phyloP scores from a whole-genome alignment of 2,888 invertebrate genomes.

The Cantharis rustica region DNA sequence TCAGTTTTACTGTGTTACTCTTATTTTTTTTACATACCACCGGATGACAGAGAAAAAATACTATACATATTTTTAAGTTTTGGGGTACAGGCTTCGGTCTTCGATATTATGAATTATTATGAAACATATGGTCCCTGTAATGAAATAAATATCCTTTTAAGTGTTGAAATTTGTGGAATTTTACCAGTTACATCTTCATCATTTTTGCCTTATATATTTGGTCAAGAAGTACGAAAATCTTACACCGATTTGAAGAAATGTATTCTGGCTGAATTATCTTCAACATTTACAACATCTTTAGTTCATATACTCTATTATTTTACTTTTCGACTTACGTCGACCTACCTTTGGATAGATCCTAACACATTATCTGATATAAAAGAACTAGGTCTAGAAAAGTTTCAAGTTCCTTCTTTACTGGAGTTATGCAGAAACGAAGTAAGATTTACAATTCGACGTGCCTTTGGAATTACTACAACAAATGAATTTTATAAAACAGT shows the following conservation, averaged over 20 bases:
- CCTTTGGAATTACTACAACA: constrained; percentile 27
- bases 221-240: background rate
- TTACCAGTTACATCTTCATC: background rate
- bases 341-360: background rate
- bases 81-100: constrained; percentile 1
- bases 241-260: background rate
- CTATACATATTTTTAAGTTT: constrained; percentile 16
- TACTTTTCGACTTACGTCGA: background rate
- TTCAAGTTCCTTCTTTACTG: constrained; percentile 39
- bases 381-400: background rate
- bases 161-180: background rate
- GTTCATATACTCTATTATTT: background rate
- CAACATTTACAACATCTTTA: too few species aligned
- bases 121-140: background rate
- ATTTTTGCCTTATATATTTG: constrained; percentile 7
- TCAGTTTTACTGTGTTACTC: background rate
- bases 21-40: background rate
- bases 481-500: constrained; percentile 37
- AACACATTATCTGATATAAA: too few species aligned
- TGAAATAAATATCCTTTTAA: background rate
- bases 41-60: constrained; percentile 17
- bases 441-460: constrained; percentile 35
- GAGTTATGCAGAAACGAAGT: constrained; percentile 40
- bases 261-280: background rate
- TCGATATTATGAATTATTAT: constrained; percentile 9